phyloP scores from a whole-genome alignment of 2,113 vertebrate genomes.

The Dendropsophus ebraccatus region DNA sequence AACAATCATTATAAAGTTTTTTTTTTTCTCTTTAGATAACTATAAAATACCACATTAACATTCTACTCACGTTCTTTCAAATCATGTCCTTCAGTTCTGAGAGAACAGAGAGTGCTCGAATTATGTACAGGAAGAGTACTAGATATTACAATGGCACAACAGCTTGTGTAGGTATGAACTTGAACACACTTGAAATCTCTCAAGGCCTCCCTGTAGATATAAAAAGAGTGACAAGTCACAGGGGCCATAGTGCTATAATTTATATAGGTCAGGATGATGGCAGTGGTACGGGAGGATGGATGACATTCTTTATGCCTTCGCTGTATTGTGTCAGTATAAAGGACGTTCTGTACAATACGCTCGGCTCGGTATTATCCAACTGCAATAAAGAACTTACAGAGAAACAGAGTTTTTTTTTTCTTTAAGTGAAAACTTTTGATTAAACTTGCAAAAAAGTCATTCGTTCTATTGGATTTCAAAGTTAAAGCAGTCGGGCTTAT shows the following conservation, averaged over 20 bases:
- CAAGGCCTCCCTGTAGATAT: slow-evolving; percentile 37
- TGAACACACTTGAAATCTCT: slow-evolving; percentile 58
- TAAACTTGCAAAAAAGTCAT: neutral
- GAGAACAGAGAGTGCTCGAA: slow-evolving; percentile 37
- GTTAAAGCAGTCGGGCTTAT: neutral
- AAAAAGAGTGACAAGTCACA: slow-evolving; percentile 40
- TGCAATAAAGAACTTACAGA: neutral
- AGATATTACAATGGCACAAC: slow-evolving; percentile 10
- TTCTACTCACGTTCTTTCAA: slow-evolving; percentile 21
- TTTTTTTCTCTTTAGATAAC: neutral
- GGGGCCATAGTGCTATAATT: slow-evolving; percentile 42
- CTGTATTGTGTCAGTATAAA: neutral
- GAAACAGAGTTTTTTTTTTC: neutral
- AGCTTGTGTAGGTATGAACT: slow-evolving; percentile 47
- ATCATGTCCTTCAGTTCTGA: neutral
- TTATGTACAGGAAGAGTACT: slow-evolving; percentile 20
- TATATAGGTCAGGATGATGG: slow-evolving; percentile 48
- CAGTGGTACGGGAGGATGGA: slow-evolving; percentile 1
- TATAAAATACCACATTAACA: neutral
- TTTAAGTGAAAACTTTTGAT: neutral
- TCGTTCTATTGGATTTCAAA: neutral
- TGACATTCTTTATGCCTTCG: neutral
- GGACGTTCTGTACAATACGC: slow-evolving; percentile 1
- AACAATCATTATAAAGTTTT: neutral
- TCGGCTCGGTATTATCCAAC: neutral